These are phyloP conservation scores for Pseudorasbora parva DNA, from an alignment of 2,113 vertebrate species.

Conservation along the genomic window DNA sequence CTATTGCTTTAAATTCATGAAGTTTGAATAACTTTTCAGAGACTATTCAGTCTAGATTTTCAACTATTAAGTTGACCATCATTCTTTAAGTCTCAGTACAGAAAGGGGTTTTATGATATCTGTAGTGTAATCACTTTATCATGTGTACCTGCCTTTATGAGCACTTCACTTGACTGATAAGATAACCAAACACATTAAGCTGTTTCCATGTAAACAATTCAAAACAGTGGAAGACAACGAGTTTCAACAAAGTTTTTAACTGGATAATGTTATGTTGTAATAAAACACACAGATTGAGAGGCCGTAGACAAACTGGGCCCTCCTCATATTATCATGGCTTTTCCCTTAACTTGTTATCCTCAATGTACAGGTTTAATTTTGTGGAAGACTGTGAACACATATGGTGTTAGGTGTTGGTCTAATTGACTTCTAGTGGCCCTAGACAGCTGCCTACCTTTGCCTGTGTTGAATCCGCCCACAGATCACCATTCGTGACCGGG, in stretches of 20 bases:
- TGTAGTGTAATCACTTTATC: conserved; percentile 16
- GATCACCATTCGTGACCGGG: conserved; percentile 26
- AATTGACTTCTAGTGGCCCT: neutral
- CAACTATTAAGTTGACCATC: neutral
- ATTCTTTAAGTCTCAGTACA: conserved; percentile 1
- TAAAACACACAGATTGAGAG: neutral
- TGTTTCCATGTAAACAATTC: conserved; percentile 42
- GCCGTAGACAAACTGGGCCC: neutral
- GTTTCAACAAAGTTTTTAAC: neutral
- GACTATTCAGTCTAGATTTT: neutral
- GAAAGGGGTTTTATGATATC: conserved; percentile 6
- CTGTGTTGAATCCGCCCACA: conserved; percentile 6
- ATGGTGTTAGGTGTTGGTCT: neutral
- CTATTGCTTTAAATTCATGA: neutral
- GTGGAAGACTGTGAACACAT: neutral
- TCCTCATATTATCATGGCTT: neutral
- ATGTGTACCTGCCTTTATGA: neutral
- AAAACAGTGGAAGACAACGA: conserved; percentile 20
- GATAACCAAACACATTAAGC: conserved; percentile 13
- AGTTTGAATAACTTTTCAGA: neutral
- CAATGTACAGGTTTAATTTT: neutral
- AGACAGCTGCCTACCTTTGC: neutral
- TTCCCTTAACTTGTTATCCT: neutral
- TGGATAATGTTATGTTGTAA: neutral
- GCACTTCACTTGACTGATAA: conserved; percentile 35